Base-by-base conservation (phyloP, 2,797 vertebrate species). In the Lagorchestes hirsutus region DNA sequence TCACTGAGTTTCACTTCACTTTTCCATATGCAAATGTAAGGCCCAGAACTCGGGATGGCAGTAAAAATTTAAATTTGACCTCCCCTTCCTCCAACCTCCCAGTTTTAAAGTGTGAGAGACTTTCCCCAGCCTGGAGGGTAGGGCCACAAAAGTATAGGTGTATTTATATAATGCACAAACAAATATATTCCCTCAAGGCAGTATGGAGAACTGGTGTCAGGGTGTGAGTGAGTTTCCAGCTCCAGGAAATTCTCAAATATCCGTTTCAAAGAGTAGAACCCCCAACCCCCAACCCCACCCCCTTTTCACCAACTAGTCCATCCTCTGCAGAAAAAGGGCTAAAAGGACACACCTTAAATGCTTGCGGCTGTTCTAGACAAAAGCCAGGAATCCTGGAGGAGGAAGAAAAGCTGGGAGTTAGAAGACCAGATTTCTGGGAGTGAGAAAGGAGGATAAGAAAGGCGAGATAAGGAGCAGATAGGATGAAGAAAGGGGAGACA, bases 201-300 rank as follows among this genome's bases (percentile, higher is more conserved):
- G 34, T 6, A 14, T 0, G 5, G 34, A 67, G 34, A 67, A n/a
- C 12, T 59, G 12, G 0, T 54, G n/a, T 5, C 2, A 9, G n/a
- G 0, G n/a, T 22, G 67, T 9, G n/a, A 46, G 2, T 2, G 6
- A 24, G 18, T 46, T 82, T 40, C 18, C 0, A 40, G n/a, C 67
- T 46, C 24, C 9, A 5, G n/a, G 62, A 67, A 67, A n/a, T 18
- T 67, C 34, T 67, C 34, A 18, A 67, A 67, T 18, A 67, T n/a
- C 34, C n/a, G 24, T 22, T 82, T 82, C n/a, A 40, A 82, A 82
- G 67, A 22, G n/a, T 40, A 74, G 6, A 18, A n/a, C 67, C n/a
- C 62, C 18, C 67, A 3, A n/a, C 62, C 1, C 18, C 62, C 34
- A 14, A 14, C 5, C 0, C 34, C 67, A 18, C 9, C n/a, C 67